These are phyloP conservation scores for Lasaia peninsularis DNA, from an alignment of 1,140 invertebrate genomes.

Conservation along the genomic window DNA sequence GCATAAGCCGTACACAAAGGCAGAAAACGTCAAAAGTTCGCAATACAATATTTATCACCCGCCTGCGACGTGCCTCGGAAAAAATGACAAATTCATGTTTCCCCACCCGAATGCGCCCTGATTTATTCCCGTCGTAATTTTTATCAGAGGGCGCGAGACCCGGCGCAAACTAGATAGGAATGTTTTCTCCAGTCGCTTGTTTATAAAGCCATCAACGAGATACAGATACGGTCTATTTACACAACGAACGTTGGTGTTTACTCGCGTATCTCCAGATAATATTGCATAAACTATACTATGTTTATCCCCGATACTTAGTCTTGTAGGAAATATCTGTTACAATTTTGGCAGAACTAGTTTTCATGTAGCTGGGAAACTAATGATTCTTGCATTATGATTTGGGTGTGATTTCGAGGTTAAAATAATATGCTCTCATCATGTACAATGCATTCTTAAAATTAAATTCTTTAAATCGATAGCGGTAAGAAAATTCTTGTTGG, in stretches of 20 bases:
- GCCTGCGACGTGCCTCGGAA: slow-evolving; percentile 68
- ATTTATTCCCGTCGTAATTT: slow-evolving; percentile 69
- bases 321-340: slow-evolving; percentile 9
- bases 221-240: slow-evolving; percentile 68
- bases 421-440: no score
- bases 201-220: slow-evolving; percentile 69
- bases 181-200: slow-evolving; percentile 67
- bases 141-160: slow-evolving; percentile 61
- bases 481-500: no score
- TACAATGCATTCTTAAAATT: no score
- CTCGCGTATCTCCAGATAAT: slow-evolving; percentile 62
- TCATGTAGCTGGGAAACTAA: not conserved
- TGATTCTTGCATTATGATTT: not conserved
- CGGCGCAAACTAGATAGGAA: slow-evolving; percentile 64
- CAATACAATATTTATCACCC: slow-evolving; percentile 74
- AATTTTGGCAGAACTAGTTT: not conserved
- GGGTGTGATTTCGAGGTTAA: no score
- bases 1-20: slow-evolving; percentile 12
- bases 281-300: slow-evolving; percentile 60
- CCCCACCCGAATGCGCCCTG: slow-evolving; percentile 40
- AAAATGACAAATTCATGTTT: slow-evolving; percentile 75
- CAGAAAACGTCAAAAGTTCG: slow-evolving; percentile 54
- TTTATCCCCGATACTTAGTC: slow-evolving; percentile 41
- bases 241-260: slow-evolving; percentile 50
- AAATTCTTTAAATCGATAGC: no score